Evolutionary conservation across 64 coral and sea anemone genomes (phyloP), one percentile per base, ranked within the genome.

Genomic region (Actinia tenebrosa): DNA sequence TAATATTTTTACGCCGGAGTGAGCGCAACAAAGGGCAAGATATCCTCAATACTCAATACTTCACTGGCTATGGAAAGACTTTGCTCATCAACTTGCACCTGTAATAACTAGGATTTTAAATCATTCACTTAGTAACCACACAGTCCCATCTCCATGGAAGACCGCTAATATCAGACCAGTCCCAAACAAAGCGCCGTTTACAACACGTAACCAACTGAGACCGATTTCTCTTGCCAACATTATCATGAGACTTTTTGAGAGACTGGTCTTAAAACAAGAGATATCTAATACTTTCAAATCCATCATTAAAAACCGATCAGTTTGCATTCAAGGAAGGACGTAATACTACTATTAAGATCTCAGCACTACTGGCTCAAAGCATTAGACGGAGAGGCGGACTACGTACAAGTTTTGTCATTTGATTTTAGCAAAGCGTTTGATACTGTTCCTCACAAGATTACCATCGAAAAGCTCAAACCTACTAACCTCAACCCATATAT

Each of bases 51-150:
- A 37, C 30, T 37, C 30, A 37, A 37, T 89, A 50, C 88, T 79
- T 0, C 81, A 83, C 22, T 84, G 88, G 62, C 17, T 89, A 45
- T 83, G 79, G 87, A 89, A 59, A 82, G 78, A 89, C 79, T 89
- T 82, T 89, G 87, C 77, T 43, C 60, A 89, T 62, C 62, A 89
- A 53, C 88, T 89, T 89, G 79, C 88, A 63, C 80, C 88, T 55
- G 61, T 78, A n/a, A 14, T 86, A 60, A 86, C 85, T n/a, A 53
- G 44, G 63, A 23, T 87, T 6, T 84, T 84, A 10, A 60, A 60
- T 50, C 43, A 26, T 27, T 72, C 66, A 13, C 45, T 87, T 17
- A 72, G 46, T 30, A 18, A 87, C 14, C 86, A 87, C n/a, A 77
- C 16, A 78, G 66, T 87, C 25, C 68, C 69, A 37, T 20, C 25